Evolutionary conservation across 2,797 vertebrate species (phyloP), one percentile per base, ranked within the genome.

Genomic region (Malurus splendens): DNA sequence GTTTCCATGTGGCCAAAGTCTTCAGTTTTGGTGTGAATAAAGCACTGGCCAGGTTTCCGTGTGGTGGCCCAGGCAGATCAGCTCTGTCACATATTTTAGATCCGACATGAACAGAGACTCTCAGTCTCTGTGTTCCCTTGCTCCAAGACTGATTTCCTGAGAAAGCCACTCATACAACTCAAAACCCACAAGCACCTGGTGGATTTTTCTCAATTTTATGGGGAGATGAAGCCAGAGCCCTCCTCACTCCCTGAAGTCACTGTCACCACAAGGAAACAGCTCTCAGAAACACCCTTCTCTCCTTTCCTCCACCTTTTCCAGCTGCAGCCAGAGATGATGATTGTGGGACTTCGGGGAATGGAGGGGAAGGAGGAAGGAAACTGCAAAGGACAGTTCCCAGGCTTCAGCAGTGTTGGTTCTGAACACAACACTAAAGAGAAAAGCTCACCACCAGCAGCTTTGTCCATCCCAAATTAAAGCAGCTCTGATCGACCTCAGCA

Each of bases 201-300:
- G 45, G 33, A 48, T 73, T 30, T 30, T 41, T 52, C 42, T 71
- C 12, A 2, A 13, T 87, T 82, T 71, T 36, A 14, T 6, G 57
- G 27, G 23, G 54, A 82, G 32, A 45, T 10, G 44, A 17, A 47
- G 24, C 55, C 2, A 4, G 36, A 62, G 24, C 25, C n/a, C 20
- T 85, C 47, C 50, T 59, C 23, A 11, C 20, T 60, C n/a, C 36
- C 54, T 47, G 32, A 17, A 60, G 5, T 32, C 27, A 3, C 17
- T 18, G 39, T 54, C 65, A 50, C 5, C 13, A 36, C 57, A 42
- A 85, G 76, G 76, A 92, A 85, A 39, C 12, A 76, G 61, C 24
- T 64, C 65, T 90, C 80, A 74, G 36, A 65, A 82, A 82, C 56
- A 70, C 71, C 28, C 27, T 87, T 44, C 84, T 82, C 77, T 27